Evolutionary conservation across 2,113 vertebrate species (phyloP).

Genomic region (Cinclus cinclus): DNA sequence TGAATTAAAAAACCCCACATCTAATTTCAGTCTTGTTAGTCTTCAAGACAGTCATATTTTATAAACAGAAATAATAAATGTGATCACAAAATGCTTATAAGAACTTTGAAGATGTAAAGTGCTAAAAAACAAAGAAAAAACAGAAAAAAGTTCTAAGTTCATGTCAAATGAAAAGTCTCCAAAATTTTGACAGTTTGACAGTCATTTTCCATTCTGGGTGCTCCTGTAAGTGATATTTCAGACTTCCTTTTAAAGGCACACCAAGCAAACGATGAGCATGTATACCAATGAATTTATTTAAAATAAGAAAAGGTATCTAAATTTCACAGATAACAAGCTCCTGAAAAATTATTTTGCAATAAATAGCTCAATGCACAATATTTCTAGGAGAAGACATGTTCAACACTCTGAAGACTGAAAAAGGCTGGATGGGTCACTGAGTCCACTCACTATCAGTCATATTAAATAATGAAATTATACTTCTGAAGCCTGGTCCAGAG

Average conservation of each 20-base stretch:
- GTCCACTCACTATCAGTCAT: neutral
- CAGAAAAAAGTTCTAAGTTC: neutral
- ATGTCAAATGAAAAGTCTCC: neutral
- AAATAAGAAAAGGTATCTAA: neutral
- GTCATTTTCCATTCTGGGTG: neutral
- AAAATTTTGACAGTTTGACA: neutral
- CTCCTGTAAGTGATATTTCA: neutral
- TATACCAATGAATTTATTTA: neutral
- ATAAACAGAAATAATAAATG: conserved; percentile 36
- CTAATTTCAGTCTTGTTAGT: neutral
- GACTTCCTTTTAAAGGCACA: neutral
- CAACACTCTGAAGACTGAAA: neutral
- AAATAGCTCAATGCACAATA: neutral
- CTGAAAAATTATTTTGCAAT: neutral
- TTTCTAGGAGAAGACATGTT: neutral
- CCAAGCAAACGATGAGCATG: neutral
- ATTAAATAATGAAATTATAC: neutral
- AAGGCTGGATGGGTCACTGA: neutral
- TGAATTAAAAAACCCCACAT: neutral
- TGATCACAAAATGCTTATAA: conserved; percentile 16
- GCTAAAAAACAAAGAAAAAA: neutral
- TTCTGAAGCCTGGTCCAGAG: neutral
- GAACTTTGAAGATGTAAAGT: conserved; percentile 8
- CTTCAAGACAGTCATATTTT: neutral
- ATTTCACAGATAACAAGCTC: neutral